Percentiles rank a stretch among this genome's conserved stretches.
Conservation (phyloP, 2,888 invertebrate genomes). For the Limnephilus auricula region DNA sequence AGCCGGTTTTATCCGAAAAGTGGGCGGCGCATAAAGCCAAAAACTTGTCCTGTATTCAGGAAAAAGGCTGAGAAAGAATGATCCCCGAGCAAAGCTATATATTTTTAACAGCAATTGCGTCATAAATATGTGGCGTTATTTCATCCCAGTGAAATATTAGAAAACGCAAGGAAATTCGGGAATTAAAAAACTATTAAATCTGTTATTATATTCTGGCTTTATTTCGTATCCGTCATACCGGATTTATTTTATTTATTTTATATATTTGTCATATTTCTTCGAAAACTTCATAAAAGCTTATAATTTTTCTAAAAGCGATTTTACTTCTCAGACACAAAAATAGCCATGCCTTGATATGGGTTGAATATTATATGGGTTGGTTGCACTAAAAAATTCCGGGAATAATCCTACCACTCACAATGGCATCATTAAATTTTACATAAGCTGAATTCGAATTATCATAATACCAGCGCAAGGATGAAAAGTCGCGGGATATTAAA, state of each 20-base stretch:
- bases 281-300: neutral
- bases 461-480: neutral
- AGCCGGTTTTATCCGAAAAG: conserved; percentile 42
- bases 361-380: neutral
- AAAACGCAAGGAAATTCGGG: neutral
- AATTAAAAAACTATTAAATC: neutral
- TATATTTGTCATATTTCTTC: neutral
- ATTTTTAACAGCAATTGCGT: neutral
- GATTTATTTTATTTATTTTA: too few relatives aligned
- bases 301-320: neutral
- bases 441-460: neutral
- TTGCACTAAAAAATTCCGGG: neutral
- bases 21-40: neutral
- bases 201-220: neutral
- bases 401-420: neutral
- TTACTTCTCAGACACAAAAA: neutral
- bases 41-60: conserved; percentile 31
- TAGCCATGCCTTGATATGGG: neutral
- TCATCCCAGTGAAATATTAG: neutral
- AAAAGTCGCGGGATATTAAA: too few relatives aligned
- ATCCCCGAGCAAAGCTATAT: conserved; percentile 10
- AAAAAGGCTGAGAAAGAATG: conserved; percentile 2
- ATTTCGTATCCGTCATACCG: neutral
- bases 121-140: neutral
- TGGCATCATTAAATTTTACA: neutral